These are phyloP conservation scores for Diaphora mendica DNA, from an alignment of 2,888 invertebrate species.

Conservation along the genomic window DNA sequence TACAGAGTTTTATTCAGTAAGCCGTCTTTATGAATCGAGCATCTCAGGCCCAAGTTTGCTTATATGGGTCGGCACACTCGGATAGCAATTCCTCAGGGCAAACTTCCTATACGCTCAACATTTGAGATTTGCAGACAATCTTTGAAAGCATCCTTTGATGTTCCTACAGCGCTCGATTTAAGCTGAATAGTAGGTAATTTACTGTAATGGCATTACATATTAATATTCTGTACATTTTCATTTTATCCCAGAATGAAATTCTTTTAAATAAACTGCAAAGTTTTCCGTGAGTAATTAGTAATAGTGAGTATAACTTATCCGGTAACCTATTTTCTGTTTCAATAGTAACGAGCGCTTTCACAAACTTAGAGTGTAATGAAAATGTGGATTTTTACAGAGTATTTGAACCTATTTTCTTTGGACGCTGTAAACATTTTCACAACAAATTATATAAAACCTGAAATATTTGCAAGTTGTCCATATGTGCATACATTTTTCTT, in stretches of 20 bases:
- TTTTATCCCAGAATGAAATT: conserved; percentile 9
- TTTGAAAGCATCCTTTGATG: conserved; percentile 43
- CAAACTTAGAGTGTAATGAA: conserved; percentile 38
- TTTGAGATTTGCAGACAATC: conserved; percentile 42
- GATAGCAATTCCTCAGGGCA: conserved; percentile 46
- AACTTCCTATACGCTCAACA: conserved; percentile 41
- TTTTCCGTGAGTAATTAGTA: conserved; percentile 28
- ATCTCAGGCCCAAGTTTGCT: conserved; percentile 48
- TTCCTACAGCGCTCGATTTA: conserved; percentile 26
- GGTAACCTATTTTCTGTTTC: conserved; percentile 39
- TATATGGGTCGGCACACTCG: conserved; percentile 55
- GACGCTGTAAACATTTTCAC: not conserved
- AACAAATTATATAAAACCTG: not conserved
- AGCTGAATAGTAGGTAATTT: conserved; percentile 28
- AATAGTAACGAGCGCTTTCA: conserved; percentile 36
- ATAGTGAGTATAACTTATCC: conserved; percentile 34
- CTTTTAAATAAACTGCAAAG: conserved; percentile 10
- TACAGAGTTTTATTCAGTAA: conserved; percentile 60
- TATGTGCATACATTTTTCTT: no score
- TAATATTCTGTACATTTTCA: conserved; percentile 1
- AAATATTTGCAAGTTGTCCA: not conserved
- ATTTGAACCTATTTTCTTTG: conserved; percentile 10
- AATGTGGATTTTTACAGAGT: conserved; percentile 19
- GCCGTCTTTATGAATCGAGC: conserved; percentile 59
- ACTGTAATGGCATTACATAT: conserved; percentile 21